Conservation (phyloP, 2,888 invertebrate species). For the Dermolepida albohirtum region DNA sequence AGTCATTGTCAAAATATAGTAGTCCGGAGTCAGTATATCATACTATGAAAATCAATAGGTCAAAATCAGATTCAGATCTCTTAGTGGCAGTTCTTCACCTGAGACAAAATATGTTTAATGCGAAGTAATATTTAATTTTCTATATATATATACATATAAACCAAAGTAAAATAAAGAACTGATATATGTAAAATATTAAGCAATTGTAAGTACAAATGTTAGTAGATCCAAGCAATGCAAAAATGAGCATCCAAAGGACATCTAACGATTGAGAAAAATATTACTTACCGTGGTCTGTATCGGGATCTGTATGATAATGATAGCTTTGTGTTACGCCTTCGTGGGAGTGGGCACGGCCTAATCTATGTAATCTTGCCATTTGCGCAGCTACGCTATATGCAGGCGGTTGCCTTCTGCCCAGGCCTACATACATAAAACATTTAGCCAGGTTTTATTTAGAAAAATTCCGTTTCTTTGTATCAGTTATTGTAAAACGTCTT, state of each 20-base stretch:
- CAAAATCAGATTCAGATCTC: conserved; percentile 56
- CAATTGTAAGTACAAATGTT: background rate
- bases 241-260: background rate
- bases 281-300: conserved; percentile 64
- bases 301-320: conserved; percentile 73
- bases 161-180: too few species aligned
- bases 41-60: conserved; percentile 62
- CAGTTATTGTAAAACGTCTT: background rate
- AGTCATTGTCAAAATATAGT: background rate
- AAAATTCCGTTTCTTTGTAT: conserved; percentile 22
- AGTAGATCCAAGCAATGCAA: background rate
- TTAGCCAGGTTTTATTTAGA: conserved; percentile 35
- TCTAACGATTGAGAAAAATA: background rate
- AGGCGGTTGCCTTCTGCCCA: conserved; percentile 76
- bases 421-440: conserved; percentile 54
- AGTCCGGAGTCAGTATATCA: conserved; percentile 49
- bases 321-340: conserved; percentile 85
- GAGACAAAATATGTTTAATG: background rate
- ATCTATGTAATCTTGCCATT: conserved; percentile 84
- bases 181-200: too few species aligned
- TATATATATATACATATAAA: too few species aligned
- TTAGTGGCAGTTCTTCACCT: conserved; percentile 41
- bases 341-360: conserved; percentile 87
- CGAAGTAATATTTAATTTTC: background rate
- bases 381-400: conserved; percentile 89